These are phyloP conservation scores for Puffinus mauretanicus DNA, from an alignment of 2,113 vertebrate genomes.

Conservation along the genomic window DNA sequence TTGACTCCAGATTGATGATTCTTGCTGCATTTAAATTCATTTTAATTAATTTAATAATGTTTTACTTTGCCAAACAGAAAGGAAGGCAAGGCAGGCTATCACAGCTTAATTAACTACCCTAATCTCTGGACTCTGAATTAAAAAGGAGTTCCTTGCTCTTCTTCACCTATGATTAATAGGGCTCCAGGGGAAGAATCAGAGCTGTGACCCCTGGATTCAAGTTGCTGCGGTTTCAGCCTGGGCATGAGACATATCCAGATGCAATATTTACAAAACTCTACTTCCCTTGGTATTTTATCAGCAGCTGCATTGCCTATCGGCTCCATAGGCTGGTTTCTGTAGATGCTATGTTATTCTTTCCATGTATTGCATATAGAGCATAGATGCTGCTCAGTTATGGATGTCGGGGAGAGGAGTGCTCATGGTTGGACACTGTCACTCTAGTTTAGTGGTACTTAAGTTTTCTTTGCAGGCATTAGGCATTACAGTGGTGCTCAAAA, in stretches of 20 bases:
- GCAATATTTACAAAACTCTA: neutral
- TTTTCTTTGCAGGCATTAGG: neutral
- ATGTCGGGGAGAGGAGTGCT: neutral
- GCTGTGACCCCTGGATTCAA: neutral
- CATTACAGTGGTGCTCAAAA: neutral
- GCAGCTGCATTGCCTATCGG: neutral
- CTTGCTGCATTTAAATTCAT: neutral
- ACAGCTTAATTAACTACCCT: neutral
- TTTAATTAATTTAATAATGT: neutral
- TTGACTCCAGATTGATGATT: neutral
- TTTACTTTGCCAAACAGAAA: neutral
- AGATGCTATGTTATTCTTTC: neutral
- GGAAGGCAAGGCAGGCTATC: neutral
- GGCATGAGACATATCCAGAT: neutral
- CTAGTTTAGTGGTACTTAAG: neutral
- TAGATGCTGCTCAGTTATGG: neutral
- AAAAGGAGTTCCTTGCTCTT: neutral
- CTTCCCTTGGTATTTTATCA: neutral
- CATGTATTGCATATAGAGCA: neutral
- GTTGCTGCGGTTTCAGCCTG: neutral
- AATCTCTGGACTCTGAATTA: neutral
- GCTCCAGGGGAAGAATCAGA: neutral
- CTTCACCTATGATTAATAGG: neutral
- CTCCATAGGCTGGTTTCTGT: neutral
- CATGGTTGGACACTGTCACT: neutral